Base-by-base conservation (phyloP, 1,140 invertebrate genomes). In the Eumaeus atala region DNA sequence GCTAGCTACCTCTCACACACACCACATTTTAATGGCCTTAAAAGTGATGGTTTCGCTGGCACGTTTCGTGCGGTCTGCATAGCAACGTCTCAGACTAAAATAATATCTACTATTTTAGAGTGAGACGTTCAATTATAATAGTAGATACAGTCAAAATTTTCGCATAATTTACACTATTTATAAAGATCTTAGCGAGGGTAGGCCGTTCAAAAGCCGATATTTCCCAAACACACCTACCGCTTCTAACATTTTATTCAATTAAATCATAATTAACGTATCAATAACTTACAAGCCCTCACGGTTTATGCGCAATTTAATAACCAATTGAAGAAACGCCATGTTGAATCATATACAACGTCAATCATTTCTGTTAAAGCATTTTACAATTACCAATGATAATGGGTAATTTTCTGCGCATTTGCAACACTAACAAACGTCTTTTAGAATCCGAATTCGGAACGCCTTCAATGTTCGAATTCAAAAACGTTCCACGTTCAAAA, bases 361-460 rank as follows among this genome's bases (percentile, higher is more conserved):
- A 62, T 73, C 62, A 66, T 54, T 18, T 56, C 74, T 73, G 78
- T 76, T 74, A 68, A 61, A 63, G 40, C 51, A 67, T 72, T 75
- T 77, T 72, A 64, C 74, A 78, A 80, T 77, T 79, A 73, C 58
- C 62, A 53, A 33, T 47, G 47, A 54, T 51, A 70, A 76, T 67
- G 52, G 67, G 42, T 51, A 62, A 73, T 74, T 84, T 84, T 80
- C 72, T 67, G 72, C 70, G 59, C 68, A 67, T 72, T 78, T 77
- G 76, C 73, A 76, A 75, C 69, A 70, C 64, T 58, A 56, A 70
- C 66, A 72, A 76, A 28, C 21, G 72, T 78, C 71, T 77, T 79
- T 77, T 66, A 68, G 70, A 75, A 80, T 78, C 74, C 71, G 51
- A 73, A 74, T 70, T 70, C 64, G 70, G 64, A 74, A 74, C 66